A percentile compares a stretch with the other conserved stretches of the same genome.
phyloP scores from a whole-genome alignment of 2,797 vertebrate species.

The Notoglanidium macrostoma region DNA sequence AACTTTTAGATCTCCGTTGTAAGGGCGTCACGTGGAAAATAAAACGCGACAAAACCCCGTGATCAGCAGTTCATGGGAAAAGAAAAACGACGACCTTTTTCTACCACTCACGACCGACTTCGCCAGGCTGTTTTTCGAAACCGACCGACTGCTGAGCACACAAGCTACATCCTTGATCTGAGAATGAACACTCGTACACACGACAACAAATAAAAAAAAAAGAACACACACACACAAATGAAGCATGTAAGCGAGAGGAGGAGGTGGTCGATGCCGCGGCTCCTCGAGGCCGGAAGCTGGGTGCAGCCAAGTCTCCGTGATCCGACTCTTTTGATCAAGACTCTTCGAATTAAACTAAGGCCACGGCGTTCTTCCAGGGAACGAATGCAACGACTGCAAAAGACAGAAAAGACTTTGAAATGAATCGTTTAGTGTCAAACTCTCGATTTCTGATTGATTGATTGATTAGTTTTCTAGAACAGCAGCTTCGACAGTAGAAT shows the following conservation, averaged over 20 bases:
- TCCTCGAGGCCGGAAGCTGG: conserved; percentile 65
- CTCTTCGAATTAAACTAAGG: conserved; percentile 75
- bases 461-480: neutral
- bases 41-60: neutral
- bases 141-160: neutral
- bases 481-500: neutral
- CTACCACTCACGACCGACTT: neutral
- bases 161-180: neutral
- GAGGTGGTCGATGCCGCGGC: neutral
- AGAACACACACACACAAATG: too few relatives aligned
- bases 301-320: conserved; percentile 60
- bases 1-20: neutral
- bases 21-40: neutral
- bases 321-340: conserved; percentile 48
- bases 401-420: neutral
- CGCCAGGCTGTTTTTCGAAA: neutral
- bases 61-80: neutral
- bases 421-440: too few relatives aligned
- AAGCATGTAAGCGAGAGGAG: neutral
- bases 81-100: neutral
- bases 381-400: conserved; percentile 46
- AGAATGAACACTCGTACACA: neutral
- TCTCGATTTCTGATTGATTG: neutral
- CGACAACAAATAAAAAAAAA: neutral
- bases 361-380: conserved; percentile 73